Evolutionary conservation across 2,797 vertebrate genomes (phyloP).

Genomic region (Xenops minutus): DNA sequence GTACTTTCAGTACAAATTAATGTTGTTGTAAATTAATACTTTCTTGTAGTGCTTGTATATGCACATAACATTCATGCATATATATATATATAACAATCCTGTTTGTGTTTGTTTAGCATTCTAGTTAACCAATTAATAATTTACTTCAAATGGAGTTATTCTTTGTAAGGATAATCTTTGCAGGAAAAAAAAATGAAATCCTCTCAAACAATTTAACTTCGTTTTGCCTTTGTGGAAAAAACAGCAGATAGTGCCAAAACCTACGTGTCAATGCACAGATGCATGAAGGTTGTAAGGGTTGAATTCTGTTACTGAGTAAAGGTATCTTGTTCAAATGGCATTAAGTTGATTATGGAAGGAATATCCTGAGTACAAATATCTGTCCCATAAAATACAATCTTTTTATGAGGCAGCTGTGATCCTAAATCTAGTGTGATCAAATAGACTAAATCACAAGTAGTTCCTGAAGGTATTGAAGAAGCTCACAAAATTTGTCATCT

Average conservation of each 20-base stretch:
- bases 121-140: conserved; percentile 15
- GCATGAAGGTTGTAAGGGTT: not conserved
- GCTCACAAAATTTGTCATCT: not conserved
- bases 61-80: not conserved
- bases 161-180: not conserved
- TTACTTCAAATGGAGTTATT: conserved; percentile 10
- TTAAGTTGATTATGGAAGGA: not conserved
- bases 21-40: not conserved
- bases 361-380: not conserved
- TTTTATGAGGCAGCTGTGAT: not conserved
- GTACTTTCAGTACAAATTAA: not conserved
- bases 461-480: not conserved
- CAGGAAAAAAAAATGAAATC: not conserved
- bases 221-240: not conserved
- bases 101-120: conserved; percentile 3
- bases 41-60: not conserved
- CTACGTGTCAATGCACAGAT: not conserved
- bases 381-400: not conserved
- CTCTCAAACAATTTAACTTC: not conserved
- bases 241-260: not conserved
- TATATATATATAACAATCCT: not conserved
- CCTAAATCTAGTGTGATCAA: not conserved
- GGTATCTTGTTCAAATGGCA: not conserved
- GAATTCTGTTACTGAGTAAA: not conserved
- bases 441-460: not conserved